Evolutionary conservation across 1,140 invertebrate genomes (phyloP).

Genomic region (Cydia splendana): DNA sequence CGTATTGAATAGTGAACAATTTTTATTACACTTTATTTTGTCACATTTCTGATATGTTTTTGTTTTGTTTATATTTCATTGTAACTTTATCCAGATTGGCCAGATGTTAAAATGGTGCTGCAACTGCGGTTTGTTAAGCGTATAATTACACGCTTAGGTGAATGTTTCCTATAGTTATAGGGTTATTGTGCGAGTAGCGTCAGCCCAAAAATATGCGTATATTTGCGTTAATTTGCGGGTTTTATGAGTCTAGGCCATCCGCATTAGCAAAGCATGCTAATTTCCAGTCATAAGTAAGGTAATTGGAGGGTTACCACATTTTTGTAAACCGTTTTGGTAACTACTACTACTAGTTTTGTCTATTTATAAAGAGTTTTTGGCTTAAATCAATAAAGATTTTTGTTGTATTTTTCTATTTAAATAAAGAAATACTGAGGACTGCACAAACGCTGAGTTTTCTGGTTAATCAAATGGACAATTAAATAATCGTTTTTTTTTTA

Average conservation of each 20-base stretch:
- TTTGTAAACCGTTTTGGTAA: neutral
- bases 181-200: neutral
- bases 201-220: neutral
- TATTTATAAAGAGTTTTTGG: neutral
- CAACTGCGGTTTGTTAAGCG: too few species aligned
- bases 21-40: too few species aligned
- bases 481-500: neutral
- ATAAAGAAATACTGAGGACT: too few species aligned
- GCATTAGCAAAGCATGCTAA: slow-evolving; percentile 7
- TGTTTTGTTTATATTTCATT: too few species aligned
- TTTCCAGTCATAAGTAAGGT: slow-evolving; percentile 7
- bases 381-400: too few species aligned
- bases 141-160: neutral
- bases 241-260: slow-evolving; percentile 16
- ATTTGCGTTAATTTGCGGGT: neutral
- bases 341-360: too few species aligned
- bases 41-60: too few species aligned
- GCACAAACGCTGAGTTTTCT: neutral
- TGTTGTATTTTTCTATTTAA: too few species aligned
- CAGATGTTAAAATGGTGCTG: too few species aligned
- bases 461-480: neutral
- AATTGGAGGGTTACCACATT: neutral
- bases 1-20: too few species aligned
- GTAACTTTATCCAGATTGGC: too few species aligned
- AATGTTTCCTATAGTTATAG: neutral